phyloP scores from a whole-genome alignment of 92 coral and sea anemone species.

The Paramuricea clavata region DNA sequence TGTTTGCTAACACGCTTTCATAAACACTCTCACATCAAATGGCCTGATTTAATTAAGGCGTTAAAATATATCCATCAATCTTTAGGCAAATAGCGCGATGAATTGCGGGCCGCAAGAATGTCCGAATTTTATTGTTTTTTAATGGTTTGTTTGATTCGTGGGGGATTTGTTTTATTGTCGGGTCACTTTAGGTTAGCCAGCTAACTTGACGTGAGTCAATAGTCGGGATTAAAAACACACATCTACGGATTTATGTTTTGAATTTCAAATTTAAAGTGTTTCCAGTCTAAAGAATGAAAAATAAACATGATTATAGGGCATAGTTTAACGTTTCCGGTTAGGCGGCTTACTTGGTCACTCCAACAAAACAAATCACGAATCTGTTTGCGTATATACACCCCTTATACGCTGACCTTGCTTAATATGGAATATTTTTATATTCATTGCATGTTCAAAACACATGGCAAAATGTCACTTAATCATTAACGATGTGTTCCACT shows the following conservation, averaged over 20 bases:
- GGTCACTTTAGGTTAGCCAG: conserved; percentile 11
- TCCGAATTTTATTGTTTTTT: conserved; percentile 47
- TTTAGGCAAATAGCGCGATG: conserved; percentile 18
- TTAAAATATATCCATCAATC: conserved; percentile 43
- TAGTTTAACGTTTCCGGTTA: neutral
- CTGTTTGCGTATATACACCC: too few relatives aligned
- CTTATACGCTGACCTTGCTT: too few relatives aligned
- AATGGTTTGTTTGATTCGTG: conserved; percentile 34
- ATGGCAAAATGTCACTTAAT: too few relatives aligned
- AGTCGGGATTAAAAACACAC: conserved; percentile 25
- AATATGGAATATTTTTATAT: too few relatives aligned
- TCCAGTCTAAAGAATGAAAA: neutral
- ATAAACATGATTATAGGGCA: conserved; percentile 22
- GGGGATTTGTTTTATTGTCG: conserved; percentile 38
- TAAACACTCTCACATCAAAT: neutral
- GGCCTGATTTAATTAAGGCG: conserved; percentile 41
- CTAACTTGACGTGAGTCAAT: conserved; percentile 20
- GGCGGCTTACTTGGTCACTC: neutral
- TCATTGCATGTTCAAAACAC: too few relatives aligned
- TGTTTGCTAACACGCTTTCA: conserved; percentile 2
- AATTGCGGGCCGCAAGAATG: conserved; percentile 15
- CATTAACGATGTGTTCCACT: too few relatives aligned
- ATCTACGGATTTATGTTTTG: conserved; percentile 19
- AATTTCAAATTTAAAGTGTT: conserved; percentile 37
- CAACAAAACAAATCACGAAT: too few relatives aligned